Percentiles rank a stretch among this genome's conserved stretches.
These are phyloP conservation scores for Tipula helvola DNA, from an alignment of 2,888 invertebrate species.

Conservation along the genomic window DNA sequence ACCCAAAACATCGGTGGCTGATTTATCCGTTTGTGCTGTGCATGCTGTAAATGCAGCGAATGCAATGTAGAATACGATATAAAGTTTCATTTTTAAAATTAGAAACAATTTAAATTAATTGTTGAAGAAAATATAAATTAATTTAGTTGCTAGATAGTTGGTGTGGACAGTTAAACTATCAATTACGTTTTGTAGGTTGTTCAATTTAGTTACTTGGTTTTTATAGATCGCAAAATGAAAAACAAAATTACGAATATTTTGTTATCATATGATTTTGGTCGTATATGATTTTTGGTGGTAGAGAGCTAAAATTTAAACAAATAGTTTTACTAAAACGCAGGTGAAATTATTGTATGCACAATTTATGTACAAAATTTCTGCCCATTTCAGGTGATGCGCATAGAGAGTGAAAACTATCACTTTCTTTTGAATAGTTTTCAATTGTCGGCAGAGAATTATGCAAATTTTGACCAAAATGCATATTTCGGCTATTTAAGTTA, in stretches of 20 bases:
- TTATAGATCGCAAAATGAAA: constrained; percentile 24
- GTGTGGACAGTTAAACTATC: constrained; percentile 9
- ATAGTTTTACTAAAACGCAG: not conserved
- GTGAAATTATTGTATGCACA: not conserved
- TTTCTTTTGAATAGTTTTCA: not conserved
- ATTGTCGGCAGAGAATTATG: not conserved
- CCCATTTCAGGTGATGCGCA: not conserved
- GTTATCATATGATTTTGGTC: not conserved
- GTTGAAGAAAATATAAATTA: not conserved
- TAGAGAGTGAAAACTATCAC: not conserved
- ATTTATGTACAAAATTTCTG: not conserved
- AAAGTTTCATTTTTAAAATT: constrained; percentile 14
- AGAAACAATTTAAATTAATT: not conserved
- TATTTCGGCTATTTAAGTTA: too few species aligned
- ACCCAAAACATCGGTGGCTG: constrained; percentile 49
- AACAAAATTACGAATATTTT: not conserved
- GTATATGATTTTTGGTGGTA: not conserved
- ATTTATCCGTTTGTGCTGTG: constrained; percentile 23
- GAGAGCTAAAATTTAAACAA: not conserved
- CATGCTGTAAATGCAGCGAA: constrained; percentile 19
- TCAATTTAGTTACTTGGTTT: constrained; percentile 27
- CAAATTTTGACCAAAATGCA: not conserved
- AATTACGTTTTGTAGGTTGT: constrained; percentile 25
- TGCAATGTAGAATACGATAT: constrained; percentile 11
- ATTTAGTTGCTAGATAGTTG: not conserved